Base-by-base conservation (phyloP, 2,888 invertebrate species). In the Galerucella pusilla region DNA sequence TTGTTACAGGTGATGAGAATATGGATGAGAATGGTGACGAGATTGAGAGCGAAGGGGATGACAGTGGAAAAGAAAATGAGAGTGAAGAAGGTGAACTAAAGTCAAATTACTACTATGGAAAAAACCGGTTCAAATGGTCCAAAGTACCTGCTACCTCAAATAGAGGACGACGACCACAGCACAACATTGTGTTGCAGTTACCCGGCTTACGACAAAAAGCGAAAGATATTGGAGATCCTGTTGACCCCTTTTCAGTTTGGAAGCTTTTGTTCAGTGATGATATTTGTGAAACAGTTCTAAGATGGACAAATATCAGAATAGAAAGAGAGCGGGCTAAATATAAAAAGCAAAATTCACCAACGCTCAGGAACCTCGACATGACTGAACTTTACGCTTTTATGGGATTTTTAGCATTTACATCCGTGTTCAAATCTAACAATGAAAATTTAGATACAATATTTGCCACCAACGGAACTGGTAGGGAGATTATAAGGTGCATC, bases 121-220 rank as follows among this genome's bases (percentile, higher is more conserved):
- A 68, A 75, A 75, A 72, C 57, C 57, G 65, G 57, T 65, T 64
- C 59, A 71, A 72, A 57, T 75, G 71, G 70, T 45, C 74, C 42
- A 71, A 74, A 67, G 35, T 66, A 71, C 70, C 68, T 71, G 59
- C 67, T 61, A 67, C 61, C 49, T 71, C 52, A 60, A 75, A 71
- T 64, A 75, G 63, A 75, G 75, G 75, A 28, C 68, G 75, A 63
- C 67, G 71, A 68, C 57, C 57, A 71, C 61, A 68, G 64, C 63
- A 75, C 63, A 75, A 71, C 64, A 61, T 71, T 61, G 68, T 71
- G 2, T 68, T 75, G 59, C 71, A 71, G 57, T 67, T 75, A 71
- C 75, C 68, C 54, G 75, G 64, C 52, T 75, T 71, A 68, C 75
- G 75, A 63, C 59, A 67, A 63, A 60, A 42, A 68, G 64, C 64